Conservation (phyloP, 2,888 invertebrate species). For the Rosalia funebris region DNA sequence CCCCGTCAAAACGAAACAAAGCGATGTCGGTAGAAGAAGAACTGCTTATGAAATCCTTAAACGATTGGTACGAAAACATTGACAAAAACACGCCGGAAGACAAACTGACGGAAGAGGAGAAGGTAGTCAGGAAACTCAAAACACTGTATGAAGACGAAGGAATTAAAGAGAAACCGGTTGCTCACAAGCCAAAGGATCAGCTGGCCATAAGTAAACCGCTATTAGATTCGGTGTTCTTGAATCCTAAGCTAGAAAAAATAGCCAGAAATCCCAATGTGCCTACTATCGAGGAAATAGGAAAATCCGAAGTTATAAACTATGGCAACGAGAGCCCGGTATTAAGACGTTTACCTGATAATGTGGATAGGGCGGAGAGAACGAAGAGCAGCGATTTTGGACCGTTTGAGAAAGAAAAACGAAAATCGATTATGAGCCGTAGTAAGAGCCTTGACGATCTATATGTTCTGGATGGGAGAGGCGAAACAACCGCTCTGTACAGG, state of each 20-base stretch:
- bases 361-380: slow-evolving; percentile 23
- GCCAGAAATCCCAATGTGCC: slow-evolving; percentile 51
- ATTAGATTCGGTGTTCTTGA: slow-evolving; percentile 55
- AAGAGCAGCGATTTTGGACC: slow-evolving; percentile 28
- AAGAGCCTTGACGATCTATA: slow-evolving; percentile 49
- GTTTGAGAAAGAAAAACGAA: slow-evolving; percentile 25
- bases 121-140: slow-evolving; percentile 55
- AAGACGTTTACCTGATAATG: not conserved
- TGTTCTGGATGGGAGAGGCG: slow-evolving; percentile 29
- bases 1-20: slow-evolving; percentile 39
- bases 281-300: slow-evolving; percentile 47
- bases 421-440: slow-evolving; percentile 36
- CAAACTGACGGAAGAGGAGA: slow-evolving; percentile 55
- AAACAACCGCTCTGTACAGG: slow-evolving; percentile 36
- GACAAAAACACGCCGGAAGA: slow-evolving; percentile 55
- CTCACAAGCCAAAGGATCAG: slow-evolving; percentile 55
- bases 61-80: slow-evolving; percentile 55
- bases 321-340: not conserved
- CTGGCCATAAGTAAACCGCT: slow-evolving; percentile 60
- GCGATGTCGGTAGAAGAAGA: slow-evolving; percentile 54
- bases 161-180: slow-evolving; percentile 51
- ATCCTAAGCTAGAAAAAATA: slow-evolving; percentile 56
- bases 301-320: slow-evolving; percentile 16
- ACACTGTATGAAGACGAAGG: slow-evolving; percentile 52
- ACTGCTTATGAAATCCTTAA: slow-evolving; percentile 50